These are phyloP conservation scores for Alectura lathami DNA, from an alignment of 2,113 vertebrate species.

Conservation along the genomic window DNA sequence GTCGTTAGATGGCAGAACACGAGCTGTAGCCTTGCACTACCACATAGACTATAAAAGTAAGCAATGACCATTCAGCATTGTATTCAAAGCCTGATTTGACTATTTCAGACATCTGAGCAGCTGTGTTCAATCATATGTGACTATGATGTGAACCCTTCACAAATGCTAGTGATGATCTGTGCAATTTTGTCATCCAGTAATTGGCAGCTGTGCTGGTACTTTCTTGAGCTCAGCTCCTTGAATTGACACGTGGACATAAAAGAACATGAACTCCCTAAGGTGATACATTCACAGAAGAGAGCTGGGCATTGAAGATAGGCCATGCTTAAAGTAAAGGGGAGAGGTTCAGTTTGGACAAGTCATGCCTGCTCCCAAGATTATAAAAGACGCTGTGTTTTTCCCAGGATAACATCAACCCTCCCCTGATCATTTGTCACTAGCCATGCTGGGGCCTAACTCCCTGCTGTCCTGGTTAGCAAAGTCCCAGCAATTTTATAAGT, in stretches of 20 bases:
- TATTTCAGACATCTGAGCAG: not conserved
- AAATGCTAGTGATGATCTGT: not conserved
- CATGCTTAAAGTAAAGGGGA: not conserved
- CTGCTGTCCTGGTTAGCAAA: not conserved
- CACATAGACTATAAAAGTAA: not conserved
- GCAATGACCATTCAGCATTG: not conserved
- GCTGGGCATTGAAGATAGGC: not conserved
- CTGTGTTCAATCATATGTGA: constrained; percentile 4
- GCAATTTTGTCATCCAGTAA: not conserved
- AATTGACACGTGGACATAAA: accelerated
- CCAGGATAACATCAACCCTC: not conserved
- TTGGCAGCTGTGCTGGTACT: not conserved
- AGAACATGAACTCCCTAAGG: not conserved
- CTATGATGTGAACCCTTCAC: not conserved
- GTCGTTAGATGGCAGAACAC: not conserved
- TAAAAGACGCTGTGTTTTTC: not conserved
- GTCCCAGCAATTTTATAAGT: not conserved
- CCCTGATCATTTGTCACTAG: not conserved
- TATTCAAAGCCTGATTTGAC: not conserved
- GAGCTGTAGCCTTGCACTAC: not conserved
- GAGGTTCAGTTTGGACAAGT: not conserved
- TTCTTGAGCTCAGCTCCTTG: not conserved
- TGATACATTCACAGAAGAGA: not conserved
- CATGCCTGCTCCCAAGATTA: not conserved
- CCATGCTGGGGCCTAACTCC: accelerated